Conservation (phyloP, 1,140 invertebrate genomes). For the Heliconius eleuchia region DNA sequence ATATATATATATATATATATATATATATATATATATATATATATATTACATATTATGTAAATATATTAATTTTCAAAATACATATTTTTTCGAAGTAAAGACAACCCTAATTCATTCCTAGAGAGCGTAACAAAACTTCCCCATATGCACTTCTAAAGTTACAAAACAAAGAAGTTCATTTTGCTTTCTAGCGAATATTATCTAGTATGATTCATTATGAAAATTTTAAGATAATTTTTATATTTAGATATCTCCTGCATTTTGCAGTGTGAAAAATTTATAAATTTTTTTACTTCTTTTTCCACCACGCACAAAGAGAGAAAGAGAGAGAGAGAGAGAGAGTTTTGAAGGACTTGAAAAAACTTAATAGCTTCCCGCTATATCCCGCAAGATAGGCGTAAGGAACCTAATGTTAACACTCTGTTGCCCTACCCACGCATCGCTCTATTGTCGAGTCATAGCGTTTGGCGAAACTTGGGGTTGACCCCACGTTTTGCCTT, state of each 20-base stretch:
- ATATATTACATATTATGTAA: too few relatives aligned
- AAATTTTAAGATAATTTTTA: not conserved
- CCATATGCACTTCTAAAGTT: conserved; percentile 25
- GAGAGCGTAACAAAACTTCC: conserved; percentile 18
- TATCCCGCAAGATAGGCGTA: not conserved
- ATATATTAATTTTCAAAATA: too few relatives aligned
- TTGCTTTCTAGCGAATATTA: conserved; percentile 21
- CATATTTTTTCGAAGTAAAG: not conserved
- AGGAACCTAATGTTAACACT: not conserved
- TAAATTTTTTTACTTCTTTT: not conserved
- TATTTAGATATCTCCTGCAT: not conserved
- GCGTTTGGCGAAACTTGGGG: not conserved
- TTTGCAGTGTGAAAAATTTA: not conserved
- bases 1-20: too few relatives aligned
- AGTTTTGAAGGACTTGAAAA: not conserved
- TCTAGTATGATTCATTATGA: conserved; percentile 10
- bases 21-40: too few relatives aligned
- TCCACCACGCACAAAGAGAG: too few relatives aligned
- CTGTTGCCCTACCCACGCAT: not conserved
- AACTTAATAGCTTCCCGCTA: not conserved
- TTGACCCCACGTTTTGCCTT: not conserved
- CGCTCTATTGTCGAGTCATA: not conserved
- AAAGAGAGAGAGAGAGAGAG: too few relatives aligned
- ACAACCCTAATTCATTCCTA: not conserved
- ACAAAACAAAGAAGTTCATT: conserved; percentile 28